Evolutionary conservation across 1,140 invertebrate genomes (phyloP).

Genomic region (Panagrolaimus sp.): DNA sequence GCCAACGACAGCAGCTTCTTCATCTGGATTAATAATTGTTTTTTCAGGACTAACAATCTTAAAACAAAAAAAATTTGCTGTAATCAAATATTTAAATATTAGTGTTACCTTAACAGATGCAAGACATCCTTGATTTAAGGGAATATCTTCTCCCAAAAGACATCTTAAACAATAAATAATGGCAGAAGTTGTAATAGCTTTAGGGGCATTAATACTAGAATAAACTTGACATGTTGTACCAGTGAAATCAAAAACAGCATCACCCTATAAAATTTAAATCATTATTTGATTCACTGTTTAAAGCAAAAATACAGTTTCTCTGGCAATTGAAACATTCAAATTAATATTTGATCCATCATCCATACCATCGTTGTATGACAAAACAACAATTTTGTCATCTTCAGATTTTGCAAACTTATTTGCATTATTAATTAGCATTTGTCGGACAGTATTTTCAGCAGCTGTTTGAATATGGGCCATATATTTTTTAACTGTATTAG

Average conservation of each 20-base stretch:
- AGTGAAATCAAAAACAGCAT: conserved; percentile 81
- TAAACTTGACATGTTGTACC: conserved; percentile 69
- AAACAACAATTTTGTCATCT: conserved; percentile 40
- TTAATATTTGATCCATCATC: conserved; percentile 86
- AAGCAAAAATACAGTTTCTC: conserved; percentile 59
- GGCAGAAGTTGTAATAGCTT: conserved; percentile 88
- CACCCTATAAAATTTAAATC: conserved; percentile 63
- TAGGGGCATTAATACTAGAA: conserved; percentile 92
- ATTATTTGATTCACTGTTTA: not conserved
- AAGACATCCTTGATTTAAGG: conserved; percentile 74
- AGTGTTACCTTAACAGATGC: conserved; percentile 64
- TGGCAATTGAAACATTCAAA: conserved; percentile 74
- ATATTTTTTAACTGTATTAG: conserved; percentile 90
- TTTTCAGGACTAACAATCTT: conserved; percentile 75
- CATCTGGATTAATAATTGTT: conserved; percentile 79
- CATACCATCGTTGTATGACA: conserved; percentile 73
- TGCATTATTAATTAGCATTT: conserved; percentile 68
- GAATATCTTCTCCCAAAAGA: conserved; percentile 92
- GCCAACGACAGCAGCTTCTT: conserved; percentile 90
- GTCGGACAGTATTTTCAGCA: conserved; percentile 83
- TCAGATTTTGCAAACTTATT: conserved; percentile 32
- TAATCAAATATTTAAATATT: too few species aligned
- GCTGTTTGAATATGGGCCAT: conserved; percentile 92
- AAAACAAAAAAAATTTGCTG: conserved; percentile 12
- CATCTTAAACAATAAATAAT: conserved; percentile 96